A percentile compares a stretch with the other conserved stretches of the same genome.
phyloP scores from a whole-genome alignment of 2,888 invertebrate species.

The Osmoderma eremita region DNA sequence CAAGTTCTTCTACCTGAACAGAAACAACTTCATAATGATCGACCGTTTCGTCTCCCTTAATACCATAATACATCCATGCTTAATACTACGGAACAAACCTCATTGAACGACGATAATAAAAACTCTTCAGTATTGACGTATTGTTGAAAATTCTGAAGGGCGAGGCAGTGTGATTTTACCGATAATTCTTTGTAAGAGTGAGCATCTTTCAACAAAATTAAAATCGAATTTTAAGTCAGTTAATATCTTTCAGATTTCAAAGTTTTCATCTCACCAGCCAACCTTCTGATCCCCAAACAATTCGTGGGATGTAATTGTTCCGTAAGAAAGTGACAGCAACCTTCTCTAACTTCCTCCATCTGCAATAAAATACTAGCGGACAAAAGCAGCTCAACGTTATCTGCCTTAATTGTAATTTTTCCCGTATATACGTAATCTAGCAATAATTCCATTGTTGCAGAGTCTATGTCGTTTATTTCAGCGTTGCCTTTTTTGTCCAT shows the following conservation, averaged over 20 bases:
- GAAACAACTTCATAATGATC: constrained; percentile 8
- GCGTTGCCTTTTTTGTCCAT: constrained; percentile 70
- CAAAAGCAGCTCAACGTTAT: constrained; percentile 66
- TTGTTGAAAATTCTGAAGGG: constrained; percentile 76
- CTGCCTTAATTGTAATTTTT: constrained; percentile 69
- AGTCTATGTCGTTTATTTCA: constrained; percentile 69
- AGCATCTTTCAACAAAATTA: constrained; percentile 69
- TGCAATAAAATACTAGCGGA: constrained; percentile 80
- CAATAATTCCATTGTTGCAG: constrained; percentile 73
- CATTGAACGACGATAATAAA: constrained; percentile 71
- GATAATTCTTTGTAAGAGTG: constrained; percentile 78
- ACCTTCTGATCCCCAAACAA: constrained; percentile 80
- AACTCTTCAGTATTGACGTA: constrained; percentile 77
- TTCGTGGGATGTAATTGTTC: constrained; percentile 80
- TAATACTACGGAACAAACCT: constrained; percentile 65
- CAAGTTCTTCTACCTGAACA: constrained; percentile 70
- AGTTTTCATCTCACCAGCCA: constrained; percentile 65
- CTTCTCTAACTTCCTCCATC: constrained; percentile 74
- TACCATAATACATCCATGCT: too few relatives aligned
- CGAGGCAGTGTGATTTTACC: constrained; percentile 72
- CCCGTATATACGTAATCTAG: constrained; percentile 82
- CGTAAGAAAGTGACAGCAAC: constrained; percentile 79
- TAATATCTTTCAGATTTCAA: too few relatives aligned
- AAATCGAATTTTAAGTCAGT: too few relatives aligned
- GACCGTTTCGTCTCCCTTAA: neutral